Evolutionary conservation across 2,797 vertebrate genomes (phyloP).

Genomic region (Cynodonichthys magdalenae): DNA sequence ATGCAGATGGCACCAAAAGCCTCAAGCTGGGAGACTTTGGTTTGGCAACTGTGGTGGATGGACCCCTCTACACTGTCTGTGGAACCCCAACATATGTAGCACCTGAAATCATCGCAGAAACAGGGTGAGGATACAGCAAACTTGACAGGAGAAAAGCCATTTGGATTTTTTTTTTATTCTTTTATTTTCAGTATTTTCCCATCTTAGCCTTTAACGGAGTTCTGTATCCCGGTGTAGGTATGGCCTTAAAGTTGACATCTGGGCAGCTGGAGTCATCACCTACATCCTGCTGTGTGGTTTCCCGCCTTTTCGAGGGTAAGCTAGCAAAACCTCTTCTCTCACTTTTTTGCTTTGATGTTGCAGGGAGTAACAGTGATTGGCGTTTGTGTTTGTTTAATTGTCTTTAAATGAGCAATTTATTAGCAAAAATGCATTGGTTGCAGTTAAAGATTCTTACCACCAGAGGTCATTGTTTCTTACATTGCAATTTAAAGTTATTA

Average conservation of each 20-base stretch:
- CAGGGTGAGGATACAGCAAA: slow-evolving; percentile 82
- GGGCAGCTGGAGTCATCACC: slow-evolving; percentile 98
- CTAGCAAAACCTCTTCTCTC: neutral
- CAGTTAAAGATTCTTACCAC: neutral
- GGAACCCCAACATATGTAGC: slow-evolving; percentile 99
- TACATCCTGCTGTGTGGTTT: slow-evolving; percentile 98
- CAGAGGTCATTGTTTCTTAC: neutral
- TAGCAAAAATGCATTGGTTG: neutral
- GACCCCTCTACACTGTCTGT: slow-evolving; percentile 95
- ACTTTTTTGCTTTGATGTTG: neutral
- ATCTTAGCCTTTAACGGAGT: neutral
- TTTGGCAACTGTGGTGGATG: slow-evolving; percentile 93
- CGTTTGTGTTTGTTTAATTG: no score
- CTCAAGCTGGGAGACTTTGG: slow-evolving; percentile 97
- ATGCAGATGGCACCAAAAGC: slow-evolving; percentile 97
- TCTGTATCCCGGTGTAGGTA: slow-evolving; percentile 80
- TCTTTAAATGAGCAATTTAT: neutral
- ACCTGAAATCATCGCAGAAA: slow-evolving; percentile 98
- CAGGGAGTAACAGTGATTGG: neutral
- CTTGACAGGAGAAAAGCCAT: neutral
- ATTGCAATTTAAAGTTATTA: no score
- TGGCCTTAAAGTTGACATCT: slow-evolving; percentile 98
- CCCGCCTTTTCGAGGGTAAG: slow-evolving; percentile 95
- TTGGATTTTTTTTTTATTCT: neutral
- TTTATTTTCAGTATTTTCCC: neutral